Evolutionary conservation across 2,888 invertebrate genomes (phyloP).

Genomic region (Drosophila ezoana): DNA sequence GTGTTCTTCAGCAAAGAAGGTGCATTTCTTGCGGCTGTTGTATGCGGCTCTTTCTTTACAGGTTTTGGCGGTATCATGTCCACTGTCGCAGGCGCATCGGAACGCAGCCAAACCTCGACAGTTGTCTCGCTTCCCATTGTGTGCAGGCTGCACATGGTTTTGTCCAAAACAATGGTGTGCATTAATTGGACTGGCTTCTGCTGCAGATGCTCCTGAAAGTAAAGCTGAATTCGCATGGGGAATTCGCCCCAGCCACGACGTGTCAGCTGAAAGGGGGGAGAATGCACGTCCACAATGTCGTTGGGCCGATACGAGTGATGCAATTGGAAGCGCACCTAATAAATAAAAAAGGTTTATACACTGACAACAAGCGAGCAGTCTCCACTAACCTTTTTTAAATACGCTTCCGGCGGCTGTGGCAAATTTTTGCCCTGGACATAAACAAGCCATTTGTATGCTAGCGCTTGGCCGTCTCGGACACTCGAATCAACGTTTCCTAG

Average conservation of each 20-base stretch:
- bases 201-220: constrained; percentile 89
- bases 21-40: neutral
- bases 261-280: constrained; percentile 93
- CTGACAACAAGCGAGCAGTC: rapidly evolving
- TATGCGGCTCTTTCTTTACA: constrained; percentile 10
- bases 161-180: constrained; percentile 92
- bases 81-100: constrained; percentile 19
- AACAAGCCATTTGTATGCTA: constrained; percentile 96
- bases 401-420: constrained; percentile 87
- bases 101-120: constrained; percentile 89
- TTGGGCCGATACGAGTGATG: constrained; percentile 95
- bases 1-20: constrained; percentile 7
- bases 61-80: neutral
- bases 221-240: constrained; percentile 91
- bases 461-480: constrained; percentile 87
- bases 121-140: constrained; percentile 93
- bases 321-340: constrained; percentile 88
- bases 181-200: constrained; percentile 93
- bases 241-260: constrained; percentile 97
- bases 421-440: constrained; percentile 90
- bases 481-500: constrained; percentile 85
- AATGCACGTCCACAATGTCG: constrained; percentile 92
- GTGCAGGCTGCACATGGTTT: constrained; percentile 93
- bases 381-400: constrained; percentile 88
- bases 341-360: neutral